Percentiles rank a stretch among this genome's conserved stretches.
These are phyloP conservation scores for Hipposideros larvatus DNA, from an alignment of 2,797 vertebrate species.

Conservation along the genomic window DNA sequence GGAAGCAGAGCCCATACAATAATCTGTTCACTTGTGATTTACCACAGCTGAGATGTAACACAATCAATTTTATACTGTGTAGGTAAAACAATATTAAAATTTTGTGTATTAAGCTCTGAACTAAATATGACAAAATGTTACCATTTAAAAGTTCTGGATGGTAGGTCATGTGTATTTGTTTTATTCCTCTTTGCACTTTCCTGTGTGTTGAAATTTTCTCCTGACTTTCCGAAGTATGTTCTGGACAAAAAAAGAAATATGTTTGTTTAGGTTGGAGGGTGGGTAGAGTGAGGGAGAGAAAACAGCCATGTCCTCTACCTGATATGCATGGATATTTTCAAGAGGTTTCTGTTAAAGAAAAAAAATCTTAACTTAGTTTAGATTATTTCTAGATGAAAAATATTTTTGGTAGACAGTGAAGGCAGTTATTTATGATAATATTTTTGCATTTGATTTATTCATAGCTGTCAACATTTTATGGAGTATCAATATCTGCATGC, in stretches of 20 bases:
- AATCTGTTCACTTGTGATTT: slow-evolving; percentile 35
- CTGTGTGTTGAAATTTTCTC: neutral
- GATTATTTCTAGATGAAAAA: slow-evolving; percentile 30
- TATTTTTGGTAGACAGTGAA: neutral
- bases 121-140: slow-evolving; percentile 53
- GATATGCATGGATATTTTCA: neutral
- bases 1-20: neutral
- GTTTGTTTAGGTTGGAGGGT: neutral
- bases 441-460: slow-evolving; percentile 14
- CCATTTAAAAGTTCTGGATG: slow-evolving; percentile 12
- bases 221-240: slow-evolving; percentile 6
- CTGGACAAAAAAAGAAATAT: neutral
- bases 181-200: neutral
- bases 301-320: neutral
- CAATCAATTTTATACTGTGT: slow-evolving; percentile 22
- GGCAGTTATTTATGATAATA: neutral
- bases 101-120: slow-evolving; percentile 50
- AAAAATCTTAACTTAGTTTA: neutral
- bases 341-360: slow-evolving; percentile 22
- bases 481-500: neutral
- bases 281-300: neutral
- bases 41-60: neutral
- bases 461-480: neutral
- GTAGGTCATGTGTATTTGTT: neutral
- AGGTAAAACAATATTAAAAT: slow-evolving; percentile 38